Base-by-base conservation (phyloP, 30 jellyfish, hydroid and myxozoan genomes). In the Thelohanellus kitauei region DNA sequence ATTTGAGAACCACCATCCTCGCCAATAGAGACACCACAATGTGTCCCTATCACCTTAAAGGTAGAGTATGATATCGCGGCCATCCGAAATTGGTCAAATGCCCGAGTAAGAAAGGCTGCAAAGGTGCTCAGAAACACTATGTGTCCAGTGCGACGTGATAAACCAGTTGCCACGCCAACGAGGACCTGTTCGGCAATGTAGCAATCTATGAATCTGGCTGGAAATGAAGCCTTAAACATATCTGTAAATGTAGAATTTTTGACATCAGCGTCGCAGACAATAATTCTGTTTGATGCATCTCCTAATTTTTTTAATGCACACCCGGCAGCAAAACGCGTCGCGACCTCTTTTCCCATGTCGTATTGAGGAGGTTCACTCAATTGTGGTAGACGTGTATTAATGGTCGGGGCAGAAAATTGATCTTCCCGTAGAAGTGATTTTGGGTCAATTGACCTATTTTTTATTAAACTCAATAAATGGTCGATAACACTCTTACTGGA, bases 1-100 rank as follows among this genome's bases (percentile, higher is more conserved):
- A 71, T 71, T 38, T 71, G 91, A 22, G 91, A 71, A 0, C 86
- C 86, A 5, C 91, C 91, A 32, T 71, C 91, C 46, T 71, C 91
- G 44, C 90, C 91, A 17, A 71, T 71, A 1, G 91, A 71, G 17
- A 58, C 80, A 33, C 91, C 91, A 32, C 60, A 61, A 38, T 71
- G 91, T 18, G 91, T 60, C 21, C 91, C 91, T 31, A 60, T 55
- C 46, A 71, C 48, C 35, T 71, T 71, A 23, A 56, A 32, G 29
- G 55, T 62, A 0, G 86, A 60, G 62, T 63, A 69, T 4, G 91
- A 71, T 30, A 71, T 71, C 0, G 87, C 91, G 0, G 86, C 91
- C 91, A 71, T 71, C 40, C 91, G 56, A 27, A 71, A 60, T 51
- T 71, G 91, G 38, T 71, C 91, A 55, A 32, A 71, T 16, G 63